These are phyloP conservation scores for Sebastes umbrosus DNA, from an alignment of 2,797 vertebrate genomes.

Conservation along the genomic window DNA sequence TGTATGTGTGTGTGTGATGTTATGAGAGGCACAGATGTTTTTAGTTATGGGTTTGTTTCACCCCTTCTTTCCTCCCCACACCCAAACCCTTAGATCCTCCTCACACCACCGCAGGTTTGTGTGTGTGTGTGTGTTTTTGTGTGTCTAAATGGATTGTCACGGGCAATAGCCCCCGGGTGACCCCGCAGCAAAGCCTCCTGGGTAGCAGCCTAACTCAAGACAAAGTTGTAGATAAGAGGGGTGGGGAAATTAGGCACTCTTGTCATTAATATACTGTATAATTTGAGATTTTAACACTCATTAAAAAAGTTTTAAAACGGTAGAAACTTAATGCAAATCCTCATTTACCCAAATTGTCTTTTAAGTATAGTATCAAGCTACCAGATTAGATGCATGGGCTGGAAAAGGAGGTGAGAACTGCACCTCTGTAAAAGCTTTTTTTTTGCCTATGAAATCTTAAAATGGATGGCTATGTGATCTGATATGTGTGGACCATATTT, in stretches of 20 bases:
- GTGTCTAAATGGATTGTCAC: conserved; percentile 77
- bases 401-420: neutral
- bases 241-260: neutral
- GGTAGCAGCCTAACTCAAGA: conserved; percentile 75
- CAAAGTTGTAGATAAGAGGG: conserved; percentile 2
- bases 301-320: neutral
- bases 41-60: conserved; percentile 88
- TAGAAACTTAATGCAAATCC: neutral
- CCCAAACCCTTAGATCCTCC: conserved; percentile 87
- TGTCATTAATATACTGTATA: neutral
- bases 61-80: conserved; percentile 79
- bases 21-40: conserved; percentile 93
- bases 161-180: conserved; percentile 87
- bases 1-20: conserved; percentile 60
- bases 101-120: conserved; percentile 75
- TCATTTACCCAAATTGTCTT: neutral
- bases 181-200: conserved; percentile 82
- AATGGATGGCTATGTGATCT: neutral
- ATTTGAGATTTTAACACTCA: neutral
- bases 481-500: conserved; percentile 19
- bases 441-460: neutral
- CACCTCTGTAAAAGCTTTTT: neutral
- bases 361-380: neutral
- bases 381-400: neutral
- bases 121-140: conserved; percentile 16